Evolutionary conservation across 2,113 vertebrate genomes (phyloP).

Genomic region (Esox niger): DNA sequence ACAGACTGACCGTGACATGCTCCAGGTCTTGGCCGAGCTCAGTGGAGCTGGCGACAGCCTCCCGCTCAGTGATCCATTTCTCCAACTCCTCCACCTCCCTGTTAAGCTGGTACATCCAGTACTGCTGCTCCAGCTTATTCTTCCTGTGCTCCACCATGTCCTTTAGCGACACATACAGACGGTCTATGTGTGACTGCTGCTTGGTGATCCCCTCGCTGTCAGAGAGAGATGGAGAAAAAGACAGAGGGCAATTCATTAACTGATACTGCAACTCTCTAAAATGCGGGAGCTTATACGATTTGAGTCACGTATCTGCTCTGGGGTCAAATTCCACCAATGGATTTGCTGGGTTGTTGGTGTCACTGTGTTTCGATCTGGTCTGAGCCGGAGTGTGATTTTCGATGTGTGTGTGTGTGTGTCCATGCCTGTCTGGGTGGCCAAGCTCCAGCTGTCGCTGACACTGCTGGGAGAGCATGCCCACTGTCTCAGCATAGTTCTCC

Average conservation of each 20-base stretch:
- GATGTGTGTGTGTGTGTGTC: neutral
- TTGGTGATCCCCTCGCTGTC: constrained; percentile 81
- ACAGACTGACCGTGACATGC: constrained; percentile 82
- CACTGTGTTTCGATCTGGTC: too few species aligned
- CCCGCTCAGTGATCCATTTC: constrained; percentile 91
- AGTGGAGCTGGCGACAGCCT: constrained; percentile 88
- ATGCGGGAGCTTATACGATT: neutral
- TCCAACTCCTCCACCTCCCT: constrained; percentile 90
- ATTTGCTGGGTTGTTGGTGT: neutral
- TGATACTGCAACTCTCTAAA: neutral
- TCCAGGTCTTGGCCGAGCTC: constrained; percentile 93
- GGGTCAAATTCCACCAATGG: too few species aligned
- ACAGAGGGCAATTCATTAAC: neutral
- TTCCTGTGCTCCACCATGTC: constrained; percentile 89
- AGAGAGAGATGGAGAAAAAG: too few species aligned
- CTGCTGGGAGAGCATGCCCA: constrained; percentile 84
- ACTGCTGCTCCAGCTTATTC: constrained; percentile 85
- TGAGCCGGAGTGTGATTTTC: neutral
- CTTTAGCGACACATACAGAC: constrained; percentile 85
- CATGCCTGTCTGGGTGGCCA: constrained; percentile 87
- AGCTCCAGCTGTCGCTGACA: constrained; percentile 82
- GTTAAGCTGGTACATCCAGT: constrained; percentile 89
- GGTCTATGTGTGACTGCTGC: constrained; percentile 90
- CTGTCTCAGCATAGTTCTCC: constrained; percentile 84
- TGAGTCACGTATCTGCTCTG: too few species aligned